Evolutionary conservation across 1,140 invertebrate genomes (phyloP).

Genomic region (Diachasmimorpha longicaudata): DNA sequence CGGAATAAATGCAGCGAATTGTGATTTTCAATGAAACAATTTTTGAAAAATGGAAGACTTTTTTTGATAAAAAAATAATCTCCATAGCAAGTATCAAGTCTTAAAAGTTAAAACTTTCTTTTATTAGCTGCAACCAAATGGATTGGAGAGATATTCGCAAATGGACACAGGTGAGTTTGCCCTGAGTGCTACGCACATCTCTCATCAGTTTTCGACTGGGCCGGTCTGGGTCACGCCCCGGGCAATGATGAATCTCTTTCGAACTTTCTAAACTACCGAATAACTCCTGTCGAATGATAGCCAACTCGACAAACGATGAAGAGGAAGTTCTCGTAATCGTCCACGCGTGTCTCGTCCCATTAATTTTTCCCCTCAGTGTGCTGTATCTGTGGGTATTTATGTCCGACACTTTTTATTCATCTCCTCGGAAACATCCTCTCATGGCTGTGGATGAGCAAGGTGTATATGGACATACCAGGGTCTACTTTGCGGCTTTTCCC

Average conservation of each 20-base stretch:
- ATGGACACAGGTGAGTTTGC: no score
- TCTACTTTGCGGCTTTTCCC: background rate
- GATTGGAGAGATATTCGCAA: no score
- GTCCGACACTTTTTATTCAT: background rate
- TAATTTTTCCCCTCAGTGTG: conserved; percentile 41
- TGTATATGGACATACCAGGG: conserved; percentile 31
- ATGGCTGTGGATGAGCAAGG: conserved; percentile 11
- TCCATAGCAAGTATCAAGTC: no score
- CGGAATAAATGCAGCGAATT: no score
- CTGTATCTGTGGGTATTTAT: background rate
- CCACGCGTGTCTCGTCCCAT: conserved; percentile 39
- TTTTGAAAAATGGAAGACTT: no score
- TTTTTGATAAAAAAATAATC: no score
- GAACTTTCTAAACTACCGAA: conserved; percentile 55
- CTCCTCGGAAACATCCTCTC: background rate
- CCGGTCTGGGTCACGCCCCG: conserved; percentile 29
- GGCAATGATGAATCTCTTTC: conserved; percentile 37
- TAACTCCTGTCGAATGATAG: conserved; percentile 30
- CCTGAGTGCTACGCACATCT: no score
- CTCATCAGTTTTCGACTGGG: no score
- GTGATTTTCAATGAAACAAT: no score
- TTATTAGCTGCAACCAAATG: no score
- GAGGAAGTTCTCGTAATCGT: conserved; percentile 16
- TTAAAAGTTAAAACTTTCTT: no score
- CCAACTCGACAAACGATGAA: background rate